Conservation (phyloP, 2,888 invertebrate species). For the Zhengitettix transpicula region DNA sequence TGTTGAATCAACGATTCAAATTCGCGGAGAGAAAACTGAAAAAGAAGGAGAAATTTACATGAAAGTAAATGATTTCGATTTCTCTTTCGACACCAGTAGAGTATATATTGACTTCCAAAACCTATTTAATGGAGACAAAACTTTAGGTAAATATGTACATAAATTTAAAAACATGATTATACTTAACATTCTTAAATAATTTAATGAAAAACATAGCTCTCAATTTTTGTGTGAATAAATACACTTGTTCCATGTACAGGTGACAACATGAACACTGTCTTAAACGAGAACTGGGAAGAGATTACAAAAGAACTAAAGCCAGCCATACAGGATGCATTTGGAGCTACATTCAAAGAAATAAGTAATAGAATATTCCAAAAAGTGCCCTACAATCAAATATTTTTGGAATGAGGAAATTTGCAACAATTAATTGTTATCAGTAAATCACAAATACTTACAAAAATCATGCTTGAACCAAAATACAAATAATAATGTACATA, state of each 20-base stretch:
- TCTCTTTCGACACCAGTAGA: not conserved
- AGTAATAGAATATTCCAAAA: slow-evolving; percentile 49
- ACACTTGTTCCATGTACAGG: not conserved
- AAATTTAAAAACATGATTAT: not conserved
- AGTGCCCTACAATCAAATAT: slow-evolving; percentile 48
- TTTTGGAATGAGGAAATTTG: slow-evolving; percentile 20
- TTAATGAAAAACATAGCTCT: too few species aligned
- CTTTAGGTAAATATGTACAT: slow-evolving; percentile 28
- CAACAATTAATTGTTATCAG: too few species aligned
- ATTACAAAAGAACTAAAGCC: slow-evolving; percentile 3
- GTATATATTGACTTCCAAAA: slow-evolving; percentile 37
- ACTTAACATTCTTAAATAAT: too few species aligned
- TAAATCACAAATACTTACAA: too few species aligned
- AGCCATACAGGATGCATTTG: slow-evolving; percentile 31
- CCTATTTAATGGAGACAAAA: slow-evolving; percentile 43
- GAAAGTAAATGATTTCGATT: not conserved
- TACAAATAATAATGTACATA: too few species aligned
- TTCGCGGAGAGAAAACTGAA: not conserved
- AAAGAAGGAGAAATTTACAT: not conserved
- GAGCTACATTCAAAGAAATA: slow-evolving; percentile 44
- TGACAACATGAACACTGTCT: slow-evolving; percentile 1
- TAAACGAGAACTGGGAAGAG: slow-evolving; percentile 5
- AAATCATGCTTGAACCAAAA: too few species aligned
- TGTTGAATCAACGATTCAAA: too few species aligned
- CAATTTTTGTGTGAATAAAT: too few species aligned